Base-by-base conservation (phyloP, 2,113 vertebrate species). In the Tretioscincus oriximinensis region DNA sequence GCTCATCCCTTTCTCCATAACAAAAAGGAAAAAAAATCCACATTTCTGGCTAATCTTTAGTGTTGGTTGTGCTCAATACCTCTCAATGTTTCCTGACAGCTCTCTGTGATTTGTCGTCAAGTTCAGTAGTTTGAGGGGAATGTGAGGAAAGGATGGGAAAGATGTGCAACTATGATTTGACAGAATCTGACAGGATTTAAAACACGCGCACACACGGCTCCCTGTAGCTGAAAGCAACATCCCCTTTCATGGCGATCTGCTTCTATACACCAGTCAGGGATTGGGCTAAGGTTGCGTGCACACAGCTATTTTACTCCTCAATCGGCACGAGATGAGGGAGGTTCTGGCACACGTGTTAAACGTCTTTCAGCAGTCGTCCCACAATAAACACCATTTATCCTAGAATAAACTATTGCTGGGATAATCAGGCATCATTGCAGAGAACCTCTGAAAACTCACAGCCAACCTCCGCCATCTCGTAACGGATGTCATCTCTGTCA, bases 21-120 rank as follows among this genome's bases (percentile, higher is more conserved):
- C 90, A 65, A 12, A 2, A 58, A n/a, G n/a, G 18, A 58, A 58
- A 58, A 14, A 41, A 41, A 41, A 41, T 4, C 2, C 35, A 41
- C 5, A 80, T 63, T 80, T 71, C 76, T 80, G 71, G 63, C 77
- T 76, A 87, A 78, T 84, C 78, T 90, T 86, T 87, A 86, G 69
- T 86, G 86, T 28, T 80, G 73, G 74, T 84, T 86, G 65, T 86
- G 71, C 82, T 78, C 0, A 0, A 75, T 86, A 65, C 47, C 85
- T 86, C 81, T 79, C 58, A 91, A 81, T 65, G 45, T 4, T 92
- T 87, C 78, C 85, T 89, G 77, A 87, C 90, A 94, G 83, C 69
- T 85, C 64, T 41, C 87, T 88, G 78, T 92, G 94, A 92, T 93
- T 93, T 93, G 81, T 79, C 93, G 87, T 87, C 88, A 71, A 58